A percentile compares a stretch with the other conserved stretches of the same genome.
These are phyloP conservation scores for Amiota minor DNA, from an alignment of 2,888 invertebrate genomes.

Conservation along the genomic window DNA sequence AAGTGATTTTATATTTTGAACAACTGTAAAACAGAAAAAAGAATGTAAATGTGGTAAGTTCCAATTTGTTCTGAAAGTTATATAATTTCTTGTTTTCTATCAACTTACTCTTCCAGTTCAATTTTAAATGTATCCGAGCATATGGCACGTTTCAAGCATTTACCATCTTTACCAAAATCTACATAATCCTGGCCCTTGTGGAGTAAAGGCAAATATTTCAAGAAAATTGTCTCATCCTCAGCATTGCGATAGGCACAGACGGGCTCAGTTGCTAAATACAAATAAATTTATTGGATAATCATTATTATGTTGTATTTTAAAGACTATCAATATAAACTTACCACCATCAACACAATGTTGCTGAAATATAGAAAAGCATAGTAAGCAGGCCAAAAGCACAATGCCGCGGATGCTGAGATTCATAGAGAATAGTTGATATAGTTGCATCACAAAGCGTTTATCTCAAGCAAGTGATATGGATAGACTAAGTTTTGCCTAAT, in stretches of 20 bases:
- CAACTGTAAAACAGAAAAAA: constrained; percentile 49
- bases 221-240: constrained; percentile 64
- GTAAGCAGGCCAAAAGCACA: neutral
- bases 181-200: constrained; percentile 67
- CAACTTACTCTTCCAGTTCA: constrained; percentile 65
- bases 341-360: constrained; percentile 30
- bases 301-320: neutral
- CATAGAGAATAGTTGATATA: neutral
- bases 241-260: constrained; percentile 65
- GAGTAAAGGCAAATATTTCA: constrained; percentile 62
- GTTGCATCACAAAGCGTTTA: neutral
- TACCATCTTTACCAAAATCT: constrained; percentile 65
- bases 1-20: constrained; percentile 56
- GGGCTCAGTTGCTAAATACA: constrained; percentile 55
- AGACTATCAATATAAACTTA: neutral
- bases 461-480: neutral
- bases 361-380: neutral
- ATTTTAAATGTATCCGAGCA: constrained; percentile 64
- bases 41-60: neutral
- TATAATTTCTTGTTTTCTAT: neutral
- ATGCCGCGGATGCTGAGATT: neutral
- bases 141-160: constrained; percentile 63
- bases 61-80: too few species aligned
- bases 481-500: neutral
- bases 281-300: neutral